Evolutionary conservation across 2,113 vertebrate genomes (phyloP).

Genomic region (Melierax canorus): DNA sequence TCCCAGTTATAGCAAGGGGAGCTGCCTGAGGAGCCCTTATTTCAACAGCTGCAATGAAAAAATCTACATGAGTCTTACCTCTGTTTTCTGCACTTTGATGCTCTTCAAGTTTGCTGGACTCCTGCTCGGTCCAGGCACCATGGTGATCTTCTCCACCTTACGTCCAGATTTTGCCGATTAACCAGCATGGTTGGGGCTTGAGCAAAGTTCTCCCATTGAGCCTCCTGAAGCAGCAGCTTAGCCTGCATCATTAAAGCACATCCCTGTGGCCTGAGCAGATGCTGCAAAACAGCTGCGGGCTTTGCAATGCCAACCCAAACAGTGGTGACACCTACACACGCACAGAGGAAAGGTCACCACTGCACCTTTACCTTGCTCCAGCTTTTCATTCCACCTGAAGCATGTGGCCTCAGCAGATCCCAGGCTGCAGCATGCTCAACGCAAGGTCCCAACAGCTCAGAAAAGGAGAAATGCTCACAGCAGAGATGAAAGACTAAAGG

Average conservation of each 20-base stretch:
- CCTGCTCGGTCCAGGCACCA: fast-evolving
- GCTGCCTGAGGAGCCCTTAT: not conserved
- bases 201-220: not conserved
- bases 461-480: not conserved
- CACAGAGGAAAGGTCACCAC: not conserved
- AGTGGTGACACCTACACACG: not conserved
- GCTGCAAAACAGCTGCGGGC: not conserved
- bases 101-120: not conserved
- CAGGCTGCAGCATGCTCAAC: not conserved
- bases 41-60: not conserved
- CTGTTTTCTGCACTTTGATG: not conserved
- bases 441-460: not conserved
- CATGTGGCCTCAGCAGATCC: not conserved
- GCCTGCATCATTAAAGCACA: not conserved
- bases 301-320: not conserved
- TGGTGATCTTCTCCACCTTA: not conserved
- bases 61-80: not conserved
- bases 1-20: not conserved
- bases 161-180: not conserved
- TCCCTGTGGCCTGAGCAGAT: not conserved
- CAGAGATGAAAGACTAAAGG: not conserved
- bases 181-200: fast-evolving
- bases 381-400: not conserved
- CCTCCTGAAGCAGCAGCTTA: not conserved
- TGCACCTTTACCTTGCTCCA: not conserved